phyloP scores from a whole-genome alignment of 2,888 invertebrate genomes.

The Muscina levida region DNA sequence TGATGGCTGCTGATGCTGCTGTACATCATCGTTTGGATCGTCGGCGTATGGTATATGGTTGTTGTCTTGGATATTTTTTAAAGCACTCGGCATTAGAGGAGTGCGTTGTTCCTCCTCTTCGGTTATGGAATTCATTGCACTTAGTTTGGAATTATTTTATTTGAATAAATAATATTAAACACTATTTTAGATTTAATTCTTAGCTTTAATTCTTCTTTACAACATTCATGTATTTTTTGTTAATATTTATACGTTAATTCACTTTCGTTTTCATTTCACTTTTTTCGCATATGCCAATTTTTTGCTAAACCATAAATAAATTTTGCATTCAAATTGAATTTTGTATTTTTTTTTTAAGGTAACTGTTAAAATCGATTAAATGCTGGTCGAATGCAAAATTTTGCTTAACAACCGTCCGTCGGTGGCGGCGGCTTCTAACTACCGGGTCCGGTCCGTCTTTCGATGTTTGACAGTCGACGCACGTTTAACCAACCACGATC shows the following conservation, averaged over 20 bases:
- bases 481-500: constrained; percentile 48
- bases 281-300: constrained; percentile 12
- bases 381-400: constrained; percentile 22
- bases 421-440: not conserved
- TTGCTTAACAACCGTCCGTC: not conserved
- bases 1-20: not conserved
- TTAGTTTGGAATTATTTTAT: not conserved
- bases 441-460: constrained; percentile 8
- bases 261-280: constrained; percentile 17
- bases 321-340: not conserved
- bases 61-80: constrained; percentile 5
- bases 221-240: constrained; percentile 5
- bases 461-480: constrained; percentile 41
- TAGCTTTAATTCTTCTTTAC: not conserved
- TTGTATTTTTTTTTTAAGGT: not conserved
- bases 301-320: not conserved
- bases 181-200: not conserved
- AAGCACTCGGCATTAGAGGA: constrained; percentile 41
- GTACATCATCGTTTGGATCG: constrained; percentile 1
- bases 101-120: constrained; percentile 46
- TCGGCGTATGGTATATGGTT: constrained; percentile 52
- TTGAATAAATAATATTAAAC: too few species aligned
- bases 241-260: not conserved
- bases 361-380: constrained; percentile 20
- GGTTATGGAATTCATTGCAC: constrained; percentile 45